A percentile compares a stretch with the other conserved stretches of the same genome.
Evolutionary conservation across 2,113 vertebrate species (phyloP).

Genomic region (Thomomys bottae): DNA sequence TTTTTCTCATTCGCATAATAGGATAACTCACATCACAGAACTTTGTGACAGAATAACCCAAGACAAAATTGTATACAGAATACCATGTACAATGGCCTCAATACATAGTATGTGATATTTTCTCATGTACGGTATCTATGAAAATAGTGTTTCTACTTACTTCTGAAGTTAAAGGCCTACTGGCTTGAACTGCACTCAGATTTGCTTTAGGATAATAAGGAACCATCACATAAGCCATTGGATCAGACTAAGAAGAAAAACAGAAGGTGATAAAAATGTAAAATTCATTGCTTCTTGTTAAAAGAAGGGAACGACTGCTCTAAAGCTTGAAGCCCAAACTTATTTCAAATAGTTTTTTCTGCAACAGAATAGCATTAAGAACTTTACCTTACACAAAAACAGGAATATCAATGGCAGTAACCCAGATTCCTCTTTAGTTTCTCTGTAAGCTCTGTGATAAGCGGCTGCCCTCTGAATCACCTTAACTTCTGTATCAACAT

Average conservation of each 20-base stretch:
- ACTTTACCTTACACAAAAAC: constrained; percentile 89
- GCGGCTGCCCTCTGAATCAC: constrained; percentile 85
- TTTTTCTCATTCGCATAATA: constrained; percentile 45
- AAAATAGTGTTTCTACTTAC: constrained; percentile 82
- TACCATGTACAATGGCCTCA: background rate
- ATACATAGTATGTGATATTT: constrained; percentile 10
- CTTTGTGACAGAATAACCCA: background rate
- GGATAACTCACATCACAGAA: background rate
- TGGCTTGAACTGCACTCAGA: constrained; percentile 84
- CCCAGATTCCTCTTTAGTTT: constrained; percentile 83
- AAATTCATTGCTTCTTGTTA: constrained; percentile 36
- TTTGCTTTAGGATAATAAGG: constrained; percentile 86
- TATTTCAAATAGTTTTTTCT: constrained; percentile 48
- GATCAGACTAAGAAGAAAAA: constrained; percentile 85
- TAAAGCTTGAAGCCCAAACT: constrained; percentile 35
- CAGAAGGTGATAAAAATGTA: constrained; percentile 50
- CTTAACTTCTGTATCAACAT: constrained; percentile 85
- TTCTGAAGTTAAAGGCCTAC: constrained; percentile 80
- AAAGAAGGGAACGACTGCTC: constrained; percentile 24
- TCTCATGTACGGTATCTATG: constrained; percentile 5
- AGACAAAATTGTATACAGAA: background rate
- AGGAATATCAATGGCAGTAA: constrained; percentile 86
- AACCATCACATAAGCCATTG: constrained; percentile 89
- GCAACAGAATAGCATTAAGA: background rate
- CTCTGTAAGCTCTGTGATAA: constrained; percentile 85